phyloP scores from a whole-genome alignment of 2,888 invertebrate species.

The Caenorhabditis sulstoni region DNA sequence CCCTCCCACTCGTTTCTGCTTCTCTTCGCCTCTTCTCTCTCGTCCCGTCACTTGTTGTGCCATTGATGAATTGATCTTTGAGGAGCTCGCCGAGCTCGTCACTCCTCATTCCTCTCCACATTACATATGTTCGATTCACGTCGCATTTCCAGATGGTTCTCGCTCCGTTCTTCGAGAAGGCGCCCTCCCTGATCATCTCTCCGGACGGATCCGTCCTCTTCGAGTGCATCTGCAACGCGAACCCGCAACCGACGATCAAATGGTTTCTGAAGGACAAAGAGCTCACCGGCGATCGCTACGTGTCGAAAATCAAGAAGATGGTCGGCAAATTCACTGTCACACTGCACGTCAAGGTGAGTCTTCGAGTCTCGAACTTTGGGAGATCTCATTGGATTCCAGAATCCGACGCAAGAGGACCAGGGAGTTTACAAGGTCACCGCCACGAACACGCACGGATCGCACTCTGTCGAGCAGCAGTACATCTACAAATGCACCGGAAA shows the following conservation, averaged over 20 bases:
- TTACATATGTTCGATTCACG: slow-evolving; percentile 40
- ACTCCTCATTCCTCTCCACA: slow-evolving; percentile 2
- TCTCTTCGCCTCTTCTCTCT: slow-evolving; percentile 21
- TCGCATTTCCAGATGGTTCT: slow-evolving; percentile 56
- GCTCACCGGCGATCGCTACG: slow-evolving; percentile 76
- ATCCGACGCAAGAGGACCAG: slow-evolving; percentile 79
- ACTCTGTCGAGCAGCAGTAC: slow-evolving; percentile 79
- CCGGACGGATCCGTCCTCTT: slow-evolving; percentile 80
- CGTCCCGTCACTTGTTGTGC: slow-evolving; percentile 42
- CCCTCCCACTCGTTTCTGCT: slow-evolving; percentile 25
- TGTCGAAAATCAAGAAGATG: slow-evolving; percentile 79
- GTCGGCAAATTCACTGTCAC: slow-evolving; percentile 80
- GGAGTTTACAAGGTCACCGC: slow-evolving; percentile 80
- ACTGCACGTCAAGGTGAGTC: slow-evolving; percentile 76
- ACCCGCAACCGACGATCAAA: slow-evolving; percentile 78
- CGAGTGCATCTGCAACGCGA: slow-evolving; percentile 79
- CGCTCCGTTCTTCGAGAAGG: slow-evolving; percentile 79
- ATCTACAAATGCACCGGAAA: slow-evolving; percentile 76
- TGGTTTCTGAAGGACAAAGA: slow-evolving; percentile 79
- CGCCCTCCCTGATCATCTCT: slow-evolving; percentile 75
- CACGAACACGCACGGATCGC: slow-evolving; percentile 75
- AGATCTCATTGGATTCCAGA: slow-evolving; percentile 68
- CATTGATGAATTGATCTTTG: slow-evolving; percentile 37
- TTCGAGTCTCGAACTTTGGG: neutral
- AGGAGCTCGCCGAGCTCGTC: slow-evolving; percentile 11